Percentiles rank a stretch among this genome's conserved stretches.
Evolutionary conservation across 2,113 vertebrate species (phyloP).

Genomic region (Sus scrofa): T2T-Sscrofa CM000825.6:62168001-62168500

Average conservation of each 20-base stretch:
- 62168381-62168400: no score
- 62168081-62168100: no score
- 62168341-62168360: background rate
- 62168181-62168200: background rate
- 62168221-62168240: no score
- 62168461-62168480: no score
- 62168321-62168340: background rate
- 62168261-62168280: background rate
- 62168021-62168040: no score
- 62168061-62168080: no score
- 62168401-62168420: no score
- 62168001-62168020: no score
- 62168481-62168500: background rate
- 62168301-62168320: background rate
- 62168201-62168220: background rate
- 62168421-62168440: background rate
- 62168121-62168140: background rate
- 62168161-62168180: background rate
- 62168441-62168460: background rate
- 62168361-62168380: background rate
- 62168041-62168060: no score
- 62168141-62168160: background rate
- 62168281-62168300: background rate
- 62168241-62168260: background rate
- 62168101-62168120: no score